phyloP scores from a whole-genome alignment of 92 coral and sea anemone species.

The Porites evermanni region DNA sequence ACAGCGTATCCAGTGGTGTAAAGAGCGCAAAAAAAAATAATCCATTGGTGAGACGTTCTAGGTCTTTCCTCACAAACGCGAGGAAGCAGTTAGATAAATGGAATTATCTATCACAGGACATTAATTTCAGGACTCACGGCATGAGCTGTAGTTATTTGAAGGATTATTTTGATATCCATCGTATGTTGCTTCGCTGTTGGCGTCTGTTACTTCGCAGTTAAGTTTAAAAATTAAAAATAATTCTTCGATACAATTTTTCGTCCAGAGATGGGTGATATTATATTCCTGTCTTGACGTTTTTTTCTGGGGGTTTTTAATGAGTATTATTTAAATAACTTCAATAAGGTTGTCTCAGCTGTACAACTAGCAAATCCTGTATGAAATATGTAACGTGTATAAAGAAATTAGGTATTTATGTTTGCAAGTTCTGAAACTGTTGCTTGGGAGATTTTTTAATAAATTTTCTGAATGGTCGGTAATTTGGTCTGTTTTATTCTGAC shows the following conservation, averaged over 20 bases:
- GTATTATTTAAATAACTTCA: too few relatives aligned
- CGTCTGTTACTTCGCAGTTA: neutral
- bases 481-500: too few relatives aligned
- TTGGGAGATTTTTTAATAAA: neutral
- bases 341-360: too few relatives aligned
- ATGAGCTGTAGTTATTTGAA: neutral
- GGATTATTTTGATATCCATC: neutral
- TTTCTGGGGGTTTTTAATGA: too few relatives aligned
- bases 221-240: neutral
- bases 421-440: neutral
- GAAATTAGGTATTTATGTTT: constrained; percentile 10
- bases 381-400: neutral
- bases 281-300: too few relatives aligned
- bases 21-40: too few relatives aligned
- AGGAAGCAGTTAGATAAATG: neutral
- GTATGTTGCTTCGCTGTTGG: neutral
- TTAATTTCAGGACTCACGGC: neutral
- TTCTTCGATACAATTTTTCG: too few relatives aligned
- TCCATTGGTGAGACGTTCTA: too few relatives aligned
- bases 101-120: neutral
- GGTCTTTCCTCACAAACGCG: neutral
- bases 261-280: too few relatives aligned
- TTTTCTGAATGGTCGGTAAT: neutral
- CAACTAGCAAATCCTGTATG: too few relatives aligned
- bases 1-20: too few relatives aligned